These are phyloP conservation scores for Pollenia griseotomentosa DNA, from an alignment of 2,888 invertebrate genomes.

Conservation along the genomic window DNA sequence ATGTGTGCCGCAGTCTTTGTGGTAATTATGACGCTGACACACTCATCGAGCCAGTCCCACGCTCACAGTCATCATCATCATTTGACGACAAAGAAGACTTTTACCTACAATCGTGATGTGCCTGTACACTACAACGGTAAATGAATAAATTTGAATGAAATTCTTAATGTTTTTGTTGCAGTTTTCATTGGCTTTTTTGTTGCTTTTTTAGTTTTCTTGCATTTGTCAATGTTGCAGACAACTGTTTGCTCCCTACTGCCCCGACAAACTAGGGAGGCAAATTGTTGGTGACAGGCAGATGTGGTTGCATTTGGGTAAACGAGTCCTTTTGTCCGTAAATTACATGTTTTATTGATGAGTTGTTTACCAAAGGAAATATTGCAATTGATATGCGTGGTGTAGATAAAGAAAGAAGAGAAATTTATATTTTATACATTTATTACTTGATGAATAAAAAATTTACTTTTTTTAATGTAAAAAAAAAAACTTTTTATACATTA, in stretches of 20 bases:
- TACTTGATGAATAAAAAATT: not conserved
- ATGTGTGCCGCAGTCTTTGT: constrained; percentile 90
- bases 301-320: constrained; percentile 35
- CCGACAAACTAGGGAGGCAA: constrained; percentile 7
- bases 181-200: constrained; percentile 3
- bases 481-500: not conserved
- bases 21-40: constrained; percentile 91
- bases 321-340: constrained; percentile 18
- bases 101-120: constrained; percentile 86
- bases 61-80: constrained; percentile 87
- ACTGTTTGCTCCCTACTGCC: constrained; percentile 32
- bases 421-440: not conserved
- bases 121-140: constrained; percentile 84
- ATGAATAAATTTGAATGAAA: constrained; percentile 73
- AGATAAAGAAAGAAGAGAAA: not conserved
- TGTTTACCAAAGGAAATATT: not conserved
- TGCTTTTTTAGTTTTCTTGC: not conserved
- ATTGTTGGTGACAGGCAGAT: constrained; percentile 43
- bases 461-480: not conserved
- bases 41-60: constrained; percentile 88
- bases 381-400: constrained; percentile 1
- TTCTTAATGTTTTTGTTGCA: not conserved
- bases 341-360: constrained; percentile 55
- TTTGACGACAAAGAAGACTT: constrained; percentile 88
- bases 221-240: constrained; percentile 3